Conservation (phyloP, 2,888 invertebrate species). For the Metallyticus violacea region DNA sequence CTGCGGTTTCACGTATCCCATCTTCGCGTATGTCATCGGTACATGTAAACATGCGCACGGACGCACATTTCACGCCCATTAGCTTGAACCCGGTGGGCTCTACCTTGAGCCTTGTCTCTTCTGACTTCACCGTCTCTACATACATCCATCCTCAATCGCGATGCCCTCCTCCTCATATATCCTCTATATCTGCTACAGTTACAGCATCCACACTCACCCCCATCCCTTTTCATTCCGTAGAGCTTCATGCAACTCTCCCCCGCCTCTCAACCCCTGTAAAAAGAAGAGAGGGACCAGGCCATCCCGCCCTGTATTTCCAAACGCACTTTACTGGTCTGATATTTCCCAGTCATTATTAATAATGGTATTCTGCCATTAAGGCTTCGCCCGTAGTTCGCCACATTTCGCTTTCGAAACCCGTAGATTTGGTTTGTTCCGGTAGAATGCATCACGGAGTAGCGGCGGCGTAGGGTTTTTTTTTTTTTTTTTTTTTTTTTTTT, state of each 20-base stretch:
- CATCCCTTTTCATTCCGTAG: constrained; percentile 11
- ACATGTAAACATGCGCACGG: background rate
- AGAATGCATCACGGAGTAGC: constrained; percentile 26
- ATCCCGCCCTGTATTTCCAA: constrained; percentile 20
- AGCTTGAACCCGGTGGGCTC: background rate
- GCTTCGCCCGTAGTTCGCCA: constrained; percentile 30
- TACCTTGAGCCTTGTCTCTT: background rate
- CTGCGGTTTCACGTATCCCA: no score
- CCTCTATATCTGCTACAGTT: background rate
- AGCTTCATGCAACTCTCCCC: background rate
- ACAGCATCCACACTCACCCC: background rate
- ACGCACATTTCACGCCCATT: background rate
- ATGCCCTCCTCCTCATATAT: background rate
- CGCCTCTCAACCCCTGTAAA: background rate
- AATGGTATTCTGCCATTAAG: constrained; percentile 40
- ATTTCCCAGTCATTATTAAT: constrained; percentile 40
- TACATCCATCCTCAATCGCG: background rate
- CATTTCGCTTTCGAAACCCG: constrained; percentile 26
- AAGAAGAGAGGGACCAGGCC: constrained; percentile 1
- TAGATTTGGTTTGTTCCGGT: constrained; percentile 27
- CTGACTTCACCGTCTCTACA: background rate
- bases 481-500: constrained; percentile 6
- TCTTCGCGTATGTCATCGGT: no score
- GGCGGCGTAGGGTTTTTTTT: background rate
- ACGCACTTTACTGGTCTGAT: constrained; percentile 30